A percentile compares a stretch with the other conserved stretches of the same genome.
Conservation (phyloP, 1,140 invertebrate species). For the Thaumatotibia leucotreta region DNA sequence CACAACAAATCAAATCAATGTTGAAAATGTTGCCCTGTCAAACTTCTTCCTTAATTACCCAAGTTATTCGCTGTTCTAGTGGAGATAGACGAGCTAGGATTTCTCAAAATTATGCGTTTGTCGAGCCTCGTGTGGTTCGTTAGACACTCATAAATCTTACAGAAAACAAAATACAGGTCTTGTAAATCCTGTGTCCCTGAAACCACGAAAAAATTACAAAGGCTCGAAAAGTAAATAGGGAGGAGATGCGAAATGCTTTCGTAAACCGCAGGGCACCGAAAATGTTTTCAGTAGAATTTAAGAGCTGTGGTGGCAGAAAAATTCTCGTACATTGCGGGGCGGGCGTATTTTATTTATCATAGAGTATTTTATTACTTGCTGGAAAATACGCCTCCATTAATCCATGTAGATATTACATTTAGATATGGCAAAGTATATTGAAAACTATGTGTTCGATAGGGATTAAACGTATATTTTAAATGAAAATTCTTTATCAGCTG, state of each 20-base stretch:
- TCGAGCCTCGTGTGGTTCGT: too few species aligned
- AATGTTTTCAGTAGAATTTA: conserved; percentile 54
- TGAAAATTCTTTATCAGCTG: background rate
- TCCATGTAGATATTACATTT: background rate
- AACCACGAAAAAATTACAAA: conserved; percentile 24
- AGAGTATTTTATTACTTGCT: background rate
- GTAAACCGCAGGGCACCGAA: conserved; percentile 48
- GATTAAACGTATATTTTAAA: background rate
- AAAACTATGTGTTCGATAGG: background rate
- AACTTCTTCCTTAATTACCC: too few species aligned
- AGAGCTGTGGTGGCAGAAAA: conserved; percentile 37
- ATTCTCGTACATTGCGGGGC: conserved; percentile 39
- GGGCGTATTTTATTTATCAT: conserved; percentile 8
- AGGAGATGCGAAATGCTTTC: conserved; percentile 46
- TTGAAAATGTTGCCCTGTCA: too few species aligned
- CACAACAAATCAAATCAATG: too few species aligned
- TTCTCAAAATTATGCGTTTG: too few species aligned
- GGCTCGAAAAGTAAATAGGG: conserved; percentile 37
- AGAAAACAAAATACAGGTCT: background rate
- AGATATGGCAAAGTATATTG: background rate
- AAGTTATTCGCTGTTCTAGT: too few species aligned
- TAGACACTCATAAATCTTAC: background rate
- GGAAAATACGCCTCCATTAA: background rate
- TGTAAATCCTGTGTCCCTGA: background rate
- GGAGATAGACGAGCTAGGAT: too few species aligned